These are phyloP conservation scores for Rhinophrynus dorsalis DNA, from an alignment of 2,797 vertebrate species.

Conservation along the genomic window DNA sequence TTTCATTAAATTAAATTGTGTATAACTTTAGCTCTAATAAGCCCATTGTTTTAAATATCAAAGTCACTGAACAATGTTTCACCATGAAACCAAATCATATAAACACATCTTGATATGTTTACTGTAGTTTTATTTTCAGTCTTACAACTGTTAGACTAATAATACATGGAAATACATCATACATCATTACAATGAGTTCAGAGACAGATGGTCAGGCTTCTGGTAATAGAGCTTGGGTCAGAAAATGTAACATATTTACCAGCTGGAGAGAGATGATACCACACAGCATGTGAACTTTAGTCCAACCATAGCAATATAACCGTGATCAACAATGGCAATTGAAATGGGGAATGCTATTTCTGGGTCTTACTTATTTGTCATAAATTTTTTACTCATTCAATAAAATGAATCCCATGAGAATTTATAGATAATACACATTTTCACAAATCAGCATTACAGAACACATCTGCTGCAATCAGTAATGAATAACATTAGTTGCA, in stretches of 20 bases:
- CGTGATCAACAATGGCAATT: no score
- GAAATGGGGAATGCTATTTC: no score
- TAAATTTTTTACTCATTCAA: no score
- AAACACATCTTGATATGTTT: slow-evolving; percentile 21
- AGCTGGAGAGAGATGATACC: neutral
- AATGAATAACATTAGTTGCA: no score
- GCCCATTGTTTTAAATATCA: neutral
- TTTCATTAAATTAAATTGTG: neutral
- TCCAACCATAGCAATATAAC: no score
- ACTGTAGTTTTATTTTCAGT: neutral
- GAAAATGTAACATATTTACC: slow-evolving; percentile 25
- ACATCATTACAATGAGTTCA: slow-evolving; percentile 17
- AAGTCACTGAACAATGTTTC: neutral
- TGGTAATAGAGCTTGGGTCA: slow-evolving; percentile 12
- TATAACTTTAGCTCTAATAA: neutral
- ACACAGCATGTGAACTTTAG: neutral
- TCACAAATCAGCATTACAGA: no score
- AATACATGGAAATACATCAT: slow-evolving; percentile 16
- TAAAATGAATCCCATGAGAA: no score
- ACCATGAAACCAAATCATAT: neutral
- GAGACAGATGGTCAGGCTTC: slow-evolving; percentile 19
- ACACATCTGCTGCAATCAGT: no score
- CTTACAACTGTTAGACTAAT: slow-evolving; percentile 8
- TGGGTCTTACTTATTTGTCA: no score
- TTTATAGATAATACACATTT: no score